Base-by-base conservation (phyloP, 2,113 vertebrate genomes). In the Microcebus murinus region DNA sequence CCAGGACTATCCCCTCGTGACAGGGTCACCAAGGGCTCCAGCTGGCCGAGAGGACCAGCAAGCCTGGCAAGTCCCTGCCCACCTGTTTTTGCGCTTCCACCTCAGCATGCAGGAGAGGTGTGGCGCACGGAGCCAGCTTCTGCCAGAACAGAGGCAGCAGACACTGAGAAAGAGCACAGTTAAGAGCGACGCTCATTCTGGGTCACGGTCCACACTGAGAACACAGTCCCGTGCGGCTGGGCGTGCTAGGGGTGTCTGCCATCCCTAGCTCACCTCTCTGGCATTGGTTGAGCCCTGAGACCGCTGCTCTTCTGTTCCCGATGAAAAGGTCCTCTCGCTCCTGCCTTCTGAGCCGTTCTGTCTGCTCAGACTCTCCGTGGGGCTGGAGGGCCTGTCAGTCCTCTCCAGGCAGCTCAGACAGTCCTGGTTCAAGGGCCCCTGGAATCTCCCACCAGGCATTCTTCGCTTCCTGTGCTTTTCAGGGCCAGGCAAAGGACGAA, bases 381-480 rank as follows among this genome's bases (percentile, higher is more conserved):
- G 50, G 63, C 61, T 12, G 3, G 7, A 31, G 13, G 63, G 57
- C 45, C 84, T 39, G 1, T 14, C 36, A 20, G 87, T 45, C 61
- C 81, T 65, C 39, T 68, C 93, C 15, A 82, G 84, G 93, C 23
- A 76, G 74, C 42, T 77, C 14, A 65, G 73, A 6, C 63, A 67
- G 20, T 80, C 96, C 82, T 91, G 70, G 23, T 97, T 95, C 0
- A 39, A 80, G 59, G 90, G 71, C 0, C 1, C 34, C 91, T 61
- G 89, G 63, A 90, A 85, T 39, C 73, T 76, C 36, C 96, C 39
- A 0, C 89, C 87, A 27, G 86, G 95, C 52, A 65, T 5, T 73
- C 96, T 95, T 15, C 11, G 65, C 61, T 92, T 97, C 50, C 77
- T 76, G 18, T 50, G 45, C 68, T 59, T 86, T 29, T 81, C 92